A percentile compares a stretch with the other conserved stretches of the same genome.
These are phyloP conservation scores for Phycodurus eques DNA, from an alignment of 2,113 vertebrate genomes.

Conservation along the genomic window DNA sequence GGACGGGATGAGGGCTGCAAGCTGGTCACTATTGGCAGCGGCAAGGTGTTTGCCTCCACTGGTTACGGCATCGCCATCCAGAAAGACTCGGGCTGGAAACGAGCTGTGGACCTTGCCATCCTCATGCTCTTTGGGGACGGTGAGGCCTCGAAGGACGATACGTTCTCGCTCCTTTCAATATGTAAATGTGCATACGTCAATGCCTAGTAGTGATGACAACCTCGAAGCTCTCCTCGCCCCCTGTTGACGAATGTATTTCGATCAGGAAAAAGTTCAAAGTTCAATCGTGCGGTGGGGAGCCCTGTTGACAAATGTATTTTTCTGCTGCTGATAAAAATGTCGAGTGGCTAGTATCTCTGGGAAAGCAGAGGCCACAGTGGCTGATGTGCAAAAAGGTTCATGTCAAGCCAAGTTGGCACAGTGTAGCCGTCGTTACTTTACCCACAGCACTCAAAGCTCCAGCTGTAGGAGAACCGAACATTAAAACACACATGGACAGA, in stretches of 20 bases:
- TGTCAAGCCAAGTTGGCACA: constrained; percentile 3
- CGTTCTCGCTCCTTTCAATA: neutral
- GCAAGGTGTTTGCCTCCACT: constrained; percentile 96
- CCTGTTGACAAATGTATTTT: neutral
- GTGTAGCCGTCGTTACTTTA: neutral
- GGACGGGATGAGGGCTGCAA: constrained; percentile 98
- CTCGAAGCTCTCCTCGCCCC: neutral
- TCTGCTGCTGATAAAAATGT: too few relatives aligned
- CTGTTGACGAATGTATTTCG: too few relatives aligned
- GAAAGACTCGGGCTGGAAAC: constrained; percentile 97
- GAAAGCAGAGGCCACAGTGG: too few relatives aligned
- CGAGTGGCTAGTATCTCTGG: too few relatives aligned
- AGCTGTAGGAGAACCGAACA: neutral
- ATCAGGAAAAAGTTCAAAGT: too few relatives aligned
- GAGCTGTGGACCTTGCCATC: constrained; percentile 95
- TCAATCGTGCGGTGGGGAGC: too few relatives aligned
- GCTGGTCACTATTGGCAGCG: constrained; percentile 95
- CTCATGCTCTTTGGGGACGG: constrained; percentile 97
- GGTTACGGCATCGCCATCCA: constrained; percentile 98
- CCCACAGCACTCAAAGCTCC: neutral
- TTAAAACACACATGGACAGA: neutral
- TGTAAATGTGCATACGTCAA: neutral
- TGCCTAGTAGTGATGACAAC: neutral
- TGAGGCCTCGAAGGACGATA: constrained; percentile 51
- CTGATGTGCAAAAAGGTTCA: neutral